phyloP scores from a whole-genome alignment of 2,797 vertebrate genomes.

The Chiroxiphia lanceolata region DNA sequence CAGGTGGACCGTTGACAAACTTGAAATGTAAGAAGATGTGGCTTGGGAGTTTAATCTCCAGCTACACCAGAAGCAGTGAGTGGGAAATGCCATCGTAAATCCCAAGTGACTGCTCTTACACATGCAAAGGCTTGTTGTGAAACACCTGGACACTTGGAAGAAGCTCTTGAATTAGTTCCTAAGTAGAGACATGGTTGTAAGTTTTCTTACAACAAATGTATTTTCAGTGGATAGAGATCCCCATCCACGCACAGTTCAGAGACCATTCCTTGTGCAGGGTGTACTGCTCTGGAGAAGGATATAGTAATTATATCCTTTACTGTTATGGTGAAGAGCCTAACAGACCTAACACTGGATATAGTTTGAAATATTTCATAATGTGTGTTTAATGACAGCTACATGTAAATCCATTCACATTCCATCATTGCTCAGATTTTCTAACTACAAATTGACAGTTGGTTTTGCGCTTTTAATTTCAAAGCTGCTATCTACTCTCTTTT shows the following conservation, averaged over 20 bases:
- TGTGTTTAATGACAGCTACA: background rate
- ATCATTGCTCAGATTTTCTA: conserved; percentile 35
- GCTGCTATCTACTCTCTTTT: background rate
- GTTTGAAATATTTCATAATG: background rate
- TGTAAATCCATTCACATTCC: conserved; percentile 7
- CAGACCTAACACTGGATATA: background rate
- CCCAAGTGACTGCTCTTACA: background rate
- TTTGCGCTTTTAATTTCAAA: conserved; percentile 52
- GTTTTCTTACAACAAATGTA: background rate
- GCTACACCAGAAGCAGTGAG: background rate
- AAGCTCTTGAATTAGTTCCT: background rate
- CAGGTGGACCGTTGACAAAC: background rate
- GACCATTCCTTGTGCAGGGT: background rate
- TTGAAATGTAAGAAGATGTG: background rate
- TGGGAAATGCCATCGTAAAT: background rate
- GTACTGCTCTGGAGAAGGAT: background rate
- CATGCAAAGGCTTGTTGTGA: background rate
- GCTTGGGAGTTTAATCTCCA: background rate
- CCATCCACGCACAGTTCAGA: background rate
- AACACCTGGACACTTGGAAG: conserved; percentile 33
- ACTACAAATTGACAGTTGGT: conserved; percentile 39
- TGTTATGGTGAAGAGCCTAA: background rate
- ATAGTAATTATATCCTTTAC: background rate
- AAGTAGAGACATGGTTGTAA: background rate
- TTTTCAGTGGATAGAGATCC: background rate